These are phyloP conservation scores for Clavelina lepadiformis DNA, from an alignment of 23 tunicate species.

Conservation along the genomic window DNA sequence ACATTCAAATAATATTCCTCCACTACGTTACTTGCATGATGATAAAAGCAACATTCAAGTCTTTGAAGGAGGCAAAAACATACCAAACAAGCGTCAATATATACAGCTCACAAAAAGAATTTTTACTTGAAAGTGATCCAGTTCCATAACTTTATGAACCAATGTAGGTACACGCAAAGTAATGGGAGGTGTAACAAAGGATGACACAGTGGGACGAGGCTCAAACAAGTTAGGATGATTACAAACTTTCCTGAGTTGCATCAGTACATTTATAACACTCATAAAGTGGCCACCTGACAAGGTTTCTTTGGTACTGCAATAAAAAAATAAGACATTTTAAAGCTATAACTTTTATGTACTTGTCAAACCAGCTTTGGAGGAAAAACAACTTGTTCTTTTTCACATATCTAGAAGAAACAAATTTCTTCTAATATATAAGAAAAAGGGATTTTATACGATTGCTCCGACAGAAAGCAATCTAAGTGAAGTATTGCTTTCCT, in stretches of 20 bases:
- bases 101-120: background rate
- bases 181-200: conserved; percentile 47
- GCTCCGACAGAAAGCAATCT: conserved; percentile 15
- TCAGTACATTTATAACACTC: conserved; percentile 87
- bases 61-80: conserved; percentile 34
- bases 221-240: conserved; percentile 97
- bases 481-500: background rate
- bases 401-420: too few relatives aligned
- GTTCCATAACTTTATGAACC: conserved; percentile 40
- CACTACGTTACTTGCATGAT: conserved; percentile 22
- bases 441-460: background rate
- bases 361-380: too few relatives aligned
- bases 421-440: too few relatives aligned
- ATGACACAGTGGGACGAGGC: conserved; percentile 83
- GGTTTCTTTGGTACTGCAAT: conserved; percentile 72
- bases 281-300: conserved; percentile 85
- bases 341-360: too few relatives aligned
- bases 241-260: conserved; percentile 98
- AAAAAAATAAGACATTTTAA: background rate
- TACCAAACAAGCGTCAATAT: too few relatives aligned
- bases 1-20: conserved; percentile 45
- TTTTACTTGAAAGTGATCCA: conserved; percentile 67
- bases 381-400: too few relatives aligned
- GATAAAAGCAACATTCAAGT: conserved; percentile 9
- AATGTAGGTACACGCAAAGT: conserved; percentile 27